Conservation (phyloP, 2,888 invertebrate species). For the Miltochrista miniata region DNA sequence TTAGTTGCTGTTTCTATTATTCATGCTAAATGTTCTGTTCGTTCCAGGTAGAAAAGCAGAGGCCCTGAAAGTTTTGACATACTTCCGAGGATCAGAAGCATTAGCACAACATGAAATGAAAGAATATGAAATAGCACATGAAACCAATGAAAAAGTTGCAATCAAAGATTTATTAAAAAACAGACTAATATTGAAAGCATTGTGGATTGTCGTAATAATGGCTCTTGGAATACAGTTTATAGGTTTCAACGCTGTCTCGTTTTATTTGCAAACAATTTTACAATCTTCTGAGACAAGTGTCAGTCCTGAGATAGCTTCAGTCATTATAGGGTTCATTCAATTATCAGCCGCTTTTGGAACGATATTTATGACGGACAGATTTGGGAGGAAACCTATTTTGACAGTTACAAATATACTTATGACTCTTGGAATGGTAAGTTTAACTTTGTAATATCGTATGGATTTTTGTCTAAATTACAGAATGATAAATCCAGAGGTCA, state of each 20-base stretch:
- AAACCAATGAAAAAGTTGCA: slow-evolving; percentile 16
- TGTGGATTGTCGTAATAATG: slow-evolving; percentile 14
- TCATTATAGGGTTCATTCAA: slow-evolving; percentile 57
- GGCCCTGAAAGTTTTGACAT: slow-evolving; percentile 49
- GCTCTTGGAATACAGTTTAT: slow-evolving; percentile 38
- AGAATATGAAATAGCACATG: slow-evolving; percentile 42
- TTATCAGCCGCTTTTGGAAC: slow-evolving; percentile 53
- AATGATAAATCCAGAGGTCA: too few species aligned
- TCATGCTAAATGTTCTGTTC: too few species aligned
- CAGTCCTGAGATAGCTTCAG: slow-evolving; percentile 53
- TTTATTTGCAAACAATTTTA: slow-evolving; percentile 62
- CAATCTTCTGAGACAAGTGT: slow-evolving; percentile 58
- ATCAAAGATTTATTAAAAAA: slow-evolving; percentile 29
- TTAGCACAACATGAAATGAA: slow-evolving; percentile 55
- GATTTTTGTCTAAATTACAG: too few species aligned
- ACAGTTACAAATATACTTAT: slow-evolving; percentile 37
- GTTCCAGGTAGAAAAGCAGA: slow-evolving; percentile 53
- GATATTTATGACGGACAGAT: slow-evolving; percentile 45
- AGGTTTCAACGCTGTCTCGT: slow-evolving; percentile 57
- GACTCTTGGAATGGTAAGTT: slow-evolving; percentile 51
- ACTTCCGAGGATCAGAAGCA: slow-evolving; percentile 53
- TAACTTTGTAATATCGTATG: neutral
- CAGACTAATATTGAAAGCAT: slow-evolving; percentile 24
- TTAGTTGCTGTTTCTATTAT: too few species aligned
- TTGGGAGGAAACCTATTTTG: slow-evolving; percentile 53